Conservation (phyloP, 2,113 vertebrate species). For the Pagrus major region DNA sequence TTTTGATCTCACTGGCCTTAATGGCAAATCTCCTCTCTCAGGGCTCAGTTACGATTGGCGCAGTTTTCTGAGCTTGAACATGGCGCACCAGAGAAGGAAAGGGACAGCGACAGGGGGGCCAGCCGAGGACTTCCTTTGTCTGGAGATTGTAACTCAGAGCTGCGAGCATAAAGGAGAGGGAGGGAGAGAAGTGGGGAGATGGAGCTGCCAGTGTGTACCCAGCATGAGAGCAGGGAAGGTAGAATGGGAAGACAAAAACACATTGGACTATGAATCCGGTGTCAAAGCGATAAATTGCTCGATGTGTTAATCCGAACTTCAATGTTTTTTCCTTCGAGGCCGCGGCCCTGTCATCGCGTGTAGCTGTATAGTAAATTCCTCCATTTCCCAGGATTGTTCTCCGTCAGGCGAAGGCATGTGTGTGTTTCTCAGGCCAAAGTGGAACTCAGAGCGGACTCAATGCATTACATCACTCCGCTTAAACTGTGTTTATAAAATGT, state of each 20-base stretch:
- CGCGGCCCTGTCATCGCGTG: constrained; percentile 37
- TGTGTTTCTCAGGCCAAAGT: constrained; percentile 60
- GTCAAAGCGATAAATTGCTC: constrained; percentile 40
- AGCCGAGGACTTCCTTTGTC: constrained; percentile 74
- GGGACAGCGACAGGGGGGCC: constrained; percentile 43
- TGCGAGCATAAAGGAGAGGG: constrained; percentile 28
- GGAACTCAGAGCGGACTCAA: constrained; percentile 25
- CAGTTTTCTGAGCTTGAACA: constrained; percentile 27
- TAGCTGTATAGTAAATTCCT: constrained; percentile 53
- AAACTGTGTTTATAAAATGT: constrained; percentile 37
- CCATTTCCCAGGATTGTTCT: constrained; percentile 77
- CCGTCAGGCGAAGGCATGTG: constrained; percentile 12
- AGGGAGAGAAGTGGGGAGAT: constrained; percentile 14
- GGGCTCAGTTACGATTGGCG: constrained; percentile 37
- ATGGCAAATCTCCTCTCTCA: constrained; percentile 1
- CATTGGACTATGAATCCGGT: not conserved
- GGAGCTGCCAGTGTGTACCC: constrained; percentile 21
- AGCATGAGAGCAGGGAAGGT: constrained; percentile 22
- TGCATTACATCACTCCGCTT: constrained; percentile 61
- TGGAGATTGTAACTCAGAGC: constrained; percentile 65
- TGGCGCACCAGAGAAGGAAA: constrained; percentile 24
- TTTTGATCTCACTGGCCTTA: constrained; percentile 21
- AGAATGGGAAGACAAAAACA: constrained; percentile 8
- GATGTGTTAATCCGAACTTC: constrained; percentile 4
- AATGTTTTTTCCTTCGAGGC: constrained; percentile 15